These are phyloP conservation scores for Prinia subflava DNA, from an alignment of 2,113 vertebrate species.

Conservation along the genomic window DNA sequence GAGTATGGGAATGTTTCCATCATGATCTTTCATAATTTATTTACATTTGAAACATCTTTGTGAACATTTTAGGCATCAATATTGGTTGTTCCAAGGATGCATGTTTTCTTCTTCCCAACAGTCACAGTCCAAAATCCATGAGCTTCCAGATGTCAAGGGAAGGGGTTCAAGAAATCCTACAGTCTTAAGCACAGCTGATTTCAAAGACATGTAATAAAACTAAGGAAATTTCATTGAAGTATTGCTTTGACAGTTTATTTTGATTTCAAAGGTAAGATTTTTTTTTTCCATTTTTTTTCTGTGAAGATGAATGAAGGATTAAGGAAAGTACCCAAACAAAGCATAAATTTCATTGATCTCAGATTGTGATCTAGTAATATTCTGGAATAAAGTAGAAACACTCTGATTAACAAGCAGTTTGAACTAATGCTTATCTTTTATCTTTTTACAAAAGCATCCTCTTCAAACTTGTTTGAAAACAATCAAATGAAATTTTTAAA, in stretches of 20 bases:
- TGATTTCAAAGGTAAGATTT: neutral
- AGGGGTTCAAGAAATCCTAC: neutral
- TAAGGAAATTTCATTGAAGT: neutral
- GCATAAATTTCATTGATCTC: neutral
- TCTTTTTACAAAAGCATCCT: neutral
- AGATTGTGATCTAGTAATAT: neutral
- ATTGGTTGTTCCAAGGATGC: neutral
- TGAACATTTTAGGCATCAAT: neutral
- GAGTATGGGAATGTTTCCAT: neutral
- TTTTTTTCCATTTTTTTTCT: neutral
- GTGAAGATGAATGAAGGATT: neutral
- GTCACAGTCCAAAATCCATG: neutral
- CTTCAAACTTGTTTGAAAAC: neutral
- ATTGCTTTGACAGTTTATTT: neutral
- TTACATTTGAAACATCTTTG: neutral
- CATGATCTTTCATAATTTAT: neutral
- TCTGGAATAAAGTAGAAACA: neutral
- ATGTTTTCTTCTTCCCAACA: neutral
- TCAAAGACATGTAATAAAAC: neutral
- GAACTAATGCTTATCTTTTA: neutral
- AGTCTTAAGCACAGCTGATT: conserved; percentile 4
- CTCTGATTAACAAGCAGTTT: neutral
- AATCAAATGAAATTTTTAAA: neutral
- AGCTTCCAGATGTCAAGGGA: neutral
- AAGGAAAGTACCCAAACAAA: neutral